A percentile compares a stretch with the other conserved stretches of the same genome.
These are phyloP conservation scores for Phoxinus dragarum DNA, from an alignment of 2,797 vertebrate genomes.

Conservation along the genomic window DNA sequence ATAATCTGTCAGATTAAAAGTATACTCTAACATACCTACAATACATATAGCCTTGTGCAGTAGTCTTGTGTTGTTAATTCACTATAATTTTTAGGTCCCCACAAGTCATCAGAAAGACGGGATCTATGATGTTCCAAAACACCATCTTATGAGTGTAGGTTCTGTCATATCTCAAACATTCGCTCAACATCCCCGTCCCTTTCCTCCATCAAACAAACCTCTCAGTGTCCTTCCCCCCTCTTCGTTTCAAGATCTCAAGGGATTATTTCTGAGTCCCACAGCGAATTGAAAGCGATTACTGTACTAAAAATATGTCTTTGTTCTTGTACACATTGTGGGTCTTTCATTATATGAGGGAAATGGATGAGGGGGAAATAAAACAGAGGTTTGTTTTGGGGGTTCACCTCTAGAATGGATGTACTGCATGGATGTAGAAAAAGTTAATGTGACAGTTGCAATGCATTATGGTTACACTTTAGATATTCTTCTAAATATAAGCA, in stretches of 20 bases:
- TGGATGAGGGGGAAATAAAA: neutral
- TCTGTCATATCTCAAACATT: conserved; percentile 64
- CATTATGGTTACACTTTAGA: neutral
- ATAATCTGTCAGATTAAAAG: neutral
- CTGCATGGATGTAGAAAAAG: conserved; percentile 72
- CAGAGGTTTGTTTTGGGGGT: conserved; percentile 77
- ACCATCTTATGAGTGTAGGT: conserved; percentile 99
- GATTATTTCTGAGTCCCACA: neutral
- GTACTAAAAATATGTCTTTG: neutral
- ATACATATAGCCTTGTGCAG: neutral
- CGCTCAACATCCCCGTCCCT: neutral
- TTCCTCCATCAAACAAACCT: conserved; percentile 76
- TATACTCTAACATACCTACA: neutral
- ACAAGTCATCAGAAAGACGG: conserved; percentile 99
- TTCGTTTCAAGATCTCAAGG: neutral
- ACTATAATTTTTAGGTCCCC: conserved; percentile 85
- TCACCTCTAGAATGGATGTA: conserved; percentile 65
- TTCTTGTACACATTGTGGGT: neutral
- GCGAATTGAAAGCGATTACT: neutral
- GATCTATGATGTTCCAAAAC: conserved; percentile 99
- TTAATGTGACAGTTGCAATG: conserved; percentile 42
- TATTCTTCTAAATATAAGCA: neutral
- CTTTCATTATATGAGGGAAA: neutral
- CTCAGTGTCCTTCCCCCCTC: conserved; percentile 64
- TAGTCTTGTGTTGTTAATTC: conserved; percentile 42